A percentile compares a stretch with the other conserved stretches of the same genome.
Evolutionary conservation across 2,113 vertebrate species (phyloP).

Genomic region (Machaerirhynchus nigripectus): DNA sequence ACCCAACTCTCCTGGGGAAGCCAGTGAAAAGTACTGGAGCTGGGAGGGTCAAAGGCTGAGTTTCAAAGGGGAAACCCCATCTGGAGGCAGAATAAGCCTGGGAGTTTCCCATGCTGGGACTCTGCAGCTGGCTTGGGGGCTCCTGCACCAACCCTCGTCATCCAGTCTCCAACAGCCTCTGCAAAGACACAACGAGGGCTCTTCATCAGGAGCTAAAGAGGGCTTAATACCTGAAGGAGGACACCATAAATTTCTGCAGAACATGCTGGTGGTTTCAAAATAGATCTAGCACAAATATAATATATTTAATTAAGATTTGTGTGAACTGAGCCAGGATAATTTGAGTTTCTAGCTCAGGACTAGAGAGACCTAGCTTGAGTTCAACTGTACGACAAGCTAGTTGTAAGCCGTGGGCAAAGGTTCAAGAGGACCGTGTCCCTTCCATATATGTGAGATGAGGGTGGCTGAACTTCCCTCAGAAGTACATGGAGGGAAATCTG

Average conservation of each 20-base stretch:
- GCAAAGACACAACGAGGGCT: not conserved
- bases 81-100: not conserved
- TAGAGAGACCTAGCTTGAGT: not conserved
- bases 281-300: not conserved
- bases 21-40: not conserved
- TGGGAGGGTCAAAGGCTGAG: not conserved
- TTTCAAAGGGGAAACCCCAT: not conserved
- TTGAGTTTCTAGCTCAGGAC: not conserved
- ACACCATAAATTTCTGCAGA: not conserved
- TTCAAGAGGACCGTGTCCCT: not conserved
- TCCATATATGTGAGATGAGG: not conserved
- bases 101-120: not conserved
- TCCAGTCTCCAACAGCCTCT: accelerated
- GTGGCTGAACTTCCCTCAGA: not conserved
- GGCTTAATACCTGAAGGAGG: not conserved
- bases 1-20: not conserved
- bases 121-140: not conserved
- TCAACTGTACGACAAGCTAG: not conserved
- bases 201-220: not conserved
- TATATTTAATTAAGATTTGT: not conserved
- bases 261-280: not conserved
- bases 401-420: not conserved
- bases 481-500: not conserved
- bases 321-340: not conserved
- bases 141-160: accelerated